Conservation (phyloP, 2,797 vertebrate genomes). For the Heteromormyrus szaboi region DNA sequence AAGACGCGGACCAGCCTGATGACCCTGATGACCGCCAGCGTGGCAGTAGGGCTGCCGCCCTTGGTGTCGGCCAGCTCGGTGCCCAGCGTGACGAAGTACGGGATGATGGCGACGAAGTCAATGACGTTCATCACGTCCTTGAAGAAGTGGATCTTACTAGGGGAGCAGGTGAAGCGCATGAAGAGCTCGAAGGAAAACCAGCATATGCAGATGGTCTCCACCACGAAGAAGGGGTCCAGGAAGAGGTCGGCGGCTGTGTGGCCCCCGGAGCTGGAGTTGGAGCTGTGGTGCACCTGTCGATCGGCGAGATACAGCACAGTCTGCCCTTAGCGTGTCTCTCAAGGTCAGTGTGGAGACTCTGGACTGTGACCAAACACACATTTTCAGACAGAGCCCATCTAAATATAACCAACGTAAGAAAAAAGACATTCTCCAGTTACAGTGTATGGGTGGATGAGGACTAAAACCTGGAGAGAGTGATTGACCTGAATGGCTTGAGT, state of each 20-base stretch:
- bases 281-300: conserved; percentile 39
- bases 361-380: conserved; percentile 14
- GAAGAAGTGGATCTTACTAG: conserved; percentile 80
- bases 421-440: conserved; percentile 44
- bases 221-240: conserved; percentile 82
- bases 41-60: conserved; percentile 71
- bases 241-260: conserved; percentile 54
- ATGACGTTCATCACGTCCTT: conserved; percentile 94
- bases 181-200: conserved; percentile 87
- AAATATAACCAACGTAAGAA: conserved; percentile 50
- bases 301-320: conserved; percentile 25
- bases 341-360: conserved; percentile 12
- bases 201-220: conserved; percentile 84
- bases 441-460: conserved; percentile 6
- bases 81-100: conserved; percentile 83
- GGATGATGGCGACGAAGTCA: conserved; percentile 88
- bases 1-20: conserved; percentile 87
- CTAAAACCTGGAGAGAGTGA: background rate
- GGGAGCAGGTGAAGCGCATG: conserved; percentile 70
- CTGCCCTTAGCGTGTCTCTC: conserved; percentile 35
- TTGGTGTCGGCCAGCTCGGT: conserved; percentile 79
- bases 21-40: conserved; percentile 79
- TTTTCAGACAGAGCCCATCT: conserved; percentile 42
- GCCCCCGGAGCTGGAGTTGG: conserved; percentile 40
- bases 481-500: background rate